Evolutionary conservation across 2,888 invertebrate species (phyloP).

Genomic region (Dendrolimus houi): DNA sequence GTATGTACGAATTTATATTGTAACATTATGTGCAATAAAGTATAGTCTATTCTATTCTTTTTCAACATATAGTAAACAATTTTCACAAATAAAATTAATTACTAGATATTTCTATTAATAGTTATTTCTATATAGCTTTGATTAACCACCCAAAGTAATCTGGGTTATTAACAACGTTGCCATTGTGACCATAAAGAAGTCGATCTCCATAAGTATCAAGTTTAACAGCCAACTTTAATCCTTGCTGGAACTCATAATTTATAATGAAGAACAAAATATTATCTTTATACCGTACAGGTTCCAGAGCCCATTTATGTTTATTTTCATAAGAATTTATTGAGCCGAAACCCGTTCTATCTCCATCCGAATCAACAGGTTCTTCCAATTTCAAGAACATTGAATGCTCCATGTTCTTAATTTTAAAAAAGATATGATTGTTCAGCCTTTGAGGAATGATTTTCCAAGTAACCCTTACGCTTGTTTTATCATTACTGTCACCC

Average conservation of each 20-base stretch:
- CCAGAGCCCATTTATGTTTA: conserved; percentile 1
- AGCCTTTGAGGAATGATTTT: neutral
- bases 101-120: no score
- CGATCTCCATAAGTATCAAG: conserved; percentile 1
- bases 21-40: no score
- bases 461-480: conserved; percentile 1
- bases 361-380: neutral
- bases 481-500: conserved; percentile 1
- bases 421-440: conserved; percentile 1
- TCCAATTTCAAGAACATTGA: conserved; percentile 1
- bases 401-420: neutral
- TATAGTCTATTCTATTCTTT: no score
- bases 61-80: no score
- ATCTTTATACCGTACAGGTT: neutral
- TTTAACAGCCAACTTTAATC: neutral
- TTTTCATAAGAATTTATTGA: neutral
- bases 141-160: conserved; percentile 4
- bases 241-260: conserved; percentile 1
- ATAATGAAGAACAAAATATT: conserved; percentile 2
- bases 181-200: neutral
- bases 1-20: no score
- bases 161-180: neutral
- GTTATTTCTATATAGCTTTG: neutral
- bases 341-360: conserved; percentile 1
- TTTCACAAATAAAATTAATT: no score